phyloP scores from a whole-genome alignment of 2,797 vertebrate genomes.

The Triplophysa yarkandensis region DNA sequence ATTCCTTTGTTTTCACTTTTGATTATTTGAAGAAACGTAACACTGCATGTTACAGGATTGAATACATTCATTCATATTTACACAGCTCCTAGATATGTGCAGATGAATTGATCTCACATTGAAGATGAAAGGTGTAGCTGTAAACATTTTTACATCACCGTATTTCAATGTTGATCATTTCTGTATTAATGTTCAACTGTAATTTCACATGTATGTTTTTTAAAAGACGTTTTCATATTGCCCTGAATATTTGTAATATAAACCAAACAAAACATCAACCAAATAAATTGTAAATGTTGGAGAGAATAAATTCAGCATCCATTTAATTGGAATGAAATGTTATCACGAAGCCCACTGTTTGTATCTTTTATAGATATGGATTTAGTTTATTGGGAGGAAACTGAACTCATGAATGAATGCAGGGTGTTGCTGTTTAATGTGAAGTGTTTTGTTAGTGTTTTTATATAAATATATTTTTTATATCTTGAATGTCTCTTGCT shows the following conservation, averaged over 20 bases:
- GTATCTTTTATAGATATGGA: constrained; percentile 13
- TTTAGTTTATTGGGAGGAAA: neutral
- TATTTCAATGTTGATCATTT: neutral
- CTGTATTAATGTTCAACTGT: neutral
- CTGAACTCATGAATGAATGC: neutral
- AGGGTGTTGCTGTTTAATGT: constrained; percentile 43
- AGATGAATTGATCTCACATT: neutral
- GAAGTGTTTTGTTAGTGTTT: constrained; percentile 61
- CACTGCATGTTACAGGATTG: neutral
- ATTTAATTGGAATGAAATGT: neutral
- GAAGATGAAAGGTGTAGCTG: neutral
- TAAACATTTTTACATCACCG: neutral
- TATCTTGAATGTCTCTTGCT: constrained; percentile 41
- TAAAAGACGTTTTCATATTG: neutral
- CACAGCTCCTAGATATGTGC: neutral
- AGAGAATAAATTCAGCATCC: neutral
- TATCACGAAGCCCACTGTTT: neutral
- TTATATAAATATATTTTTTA: constrained; percentile 72
- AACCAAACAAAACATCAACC: neutral
- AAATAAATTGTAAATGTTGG: neutral
- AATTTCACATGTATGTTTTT: neutral
- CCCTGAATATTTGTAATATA: neutral
- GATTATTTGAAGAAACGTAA: neutral
- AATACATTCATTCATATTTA: neutral
- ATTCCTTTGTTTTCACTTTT: neutral